These are phyloP conservation scores for Petrosia ficiformis DNA, from an alignment of 37 sponge, comb jelly and placozoan species.

Conservation along the genomic window DNA sequence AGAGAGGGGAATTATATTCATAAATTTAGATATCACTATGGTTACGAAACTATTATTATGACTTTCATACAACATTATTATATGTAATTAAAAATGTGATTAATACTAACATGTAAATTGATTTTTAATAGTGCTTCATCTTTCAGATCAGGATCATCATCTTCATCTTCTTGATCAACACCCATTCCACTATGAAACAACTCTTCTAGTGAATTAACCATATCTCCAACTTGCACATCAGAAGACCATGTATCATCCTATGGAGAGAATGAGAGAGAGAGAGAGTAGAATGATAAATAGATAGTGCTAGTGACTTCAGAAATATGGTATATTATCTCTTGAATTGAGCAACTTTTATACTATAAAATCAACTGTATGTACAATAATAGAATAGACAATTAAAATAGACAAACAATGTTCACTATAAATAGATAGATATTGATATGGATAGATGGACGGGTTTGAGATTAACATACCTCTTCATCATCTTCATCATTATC, in stretches of 20 bases:
- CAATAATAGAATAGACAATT: no score
- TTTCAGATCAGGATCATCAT: slow-evolving; percentile 70
- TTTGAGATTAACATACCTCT: not conserved
- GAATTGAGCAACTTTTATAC: no score
- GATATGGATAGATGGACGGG: not conserved
- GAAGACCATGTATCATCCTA: slow-evolving; percentile 6
- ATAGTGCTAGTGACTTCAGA: not conserved
- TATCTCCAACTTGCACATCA: slow-evolving; percentile 1
- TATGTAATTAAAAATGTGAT: not conserved
- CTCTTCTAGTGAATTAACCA: slow-evolving; percentile 6
- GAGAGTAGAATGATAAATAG: not conserved
- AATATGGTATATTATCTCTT: no score
- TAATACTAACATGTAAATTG: slow-evolving; percentile 51
- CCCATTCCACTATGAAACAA: slow-evolving; percentile 11
- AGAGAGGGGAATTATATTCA: not conserved
- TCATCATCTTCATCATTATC: slow-evolving; percentile 17
- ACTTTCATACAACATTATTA: not conserved
- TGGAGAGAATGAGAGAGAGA: not conserved
- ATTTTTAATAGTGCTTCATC: slow-evolving; percentile 67
- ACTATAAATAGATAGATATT: no score
- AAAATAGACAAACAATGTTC: no score
- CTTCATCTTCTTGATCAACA: slow-evolving; percentile 41
- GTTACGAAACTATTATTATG: not conserved
- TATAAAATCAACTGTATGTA: no score
- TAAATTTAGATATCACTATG: no score